Evolutionary conservation across 1,140 invertebrate genomes (phyloP).

Genomic region (Trichonephila inaurata): DNA sequence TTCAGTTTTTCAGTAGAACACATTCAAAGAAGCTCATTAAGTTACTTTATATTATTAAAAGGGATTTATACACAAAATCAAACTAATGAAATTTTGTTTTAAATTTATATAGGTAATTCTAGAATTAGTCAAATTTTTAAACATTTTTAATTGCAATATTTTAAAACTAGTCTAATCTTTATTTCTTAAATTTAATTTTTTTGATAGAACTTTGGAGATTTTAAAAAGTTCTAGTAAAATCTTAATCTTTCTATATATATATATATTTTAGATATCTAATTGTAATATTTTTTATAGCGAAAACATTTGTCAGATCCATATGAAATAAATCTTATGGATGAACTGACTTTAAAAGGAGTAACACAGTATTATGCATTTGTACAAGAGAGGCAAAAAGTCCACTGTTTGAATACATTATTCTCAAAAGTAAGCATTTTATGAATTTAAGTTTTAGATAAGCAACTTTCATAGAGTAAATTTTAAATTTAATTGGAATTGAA

Average conservation of each 20-base stretch:
- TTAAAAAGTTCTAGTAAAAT: neutral
- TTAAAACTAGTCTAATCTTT: neutral
- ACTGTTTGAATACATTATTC: constrained; percentile 99
- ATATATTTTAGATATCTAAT: too few relatives aligned
- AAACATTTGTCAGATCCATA: constrained; percentile 98
- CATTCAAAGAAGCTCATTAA: too few relatives aligned
- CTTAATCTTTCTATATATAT: too few relatives aligned
- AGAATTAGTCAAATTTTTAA: too few relatives aligned
- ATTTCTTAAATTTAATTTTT: neutral
- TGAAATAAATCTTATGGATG: constrained; percentile 99
- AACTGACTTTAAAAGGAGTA: constrained; percentile 98
- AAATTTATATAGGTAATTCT: too few relatives aligned
- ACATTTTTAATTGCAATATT: too few relatives aligned
- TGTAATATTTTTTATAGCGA: constrained; percentile 83
- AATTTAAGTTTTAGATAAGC: too few relatives aligned
- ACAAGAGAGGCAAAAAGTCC: constrained; percentile 99
- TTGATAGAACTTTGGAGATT: neutral
- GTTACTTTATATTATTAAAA: too few relatives aligned
- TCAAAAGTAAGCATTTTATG: constrained; percentile 89
- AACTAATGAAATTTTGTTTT: too few relatives aligned
- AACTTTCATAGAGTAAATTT: constrained; percentile 3
- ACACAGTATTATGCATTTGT: constrained; percentile 99
- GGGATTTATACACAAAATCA: too few relatives aligned
- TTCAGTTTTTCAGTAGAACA: too few relatives aligned
- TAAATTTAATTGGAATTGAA: neutral